A percentile compares a stretch with the other conserved stretches of the same genome.
phyloP scores from a whole-genome alignment of 1,140 invertebrate species.

The Leptoteleia sp. region DNA sequence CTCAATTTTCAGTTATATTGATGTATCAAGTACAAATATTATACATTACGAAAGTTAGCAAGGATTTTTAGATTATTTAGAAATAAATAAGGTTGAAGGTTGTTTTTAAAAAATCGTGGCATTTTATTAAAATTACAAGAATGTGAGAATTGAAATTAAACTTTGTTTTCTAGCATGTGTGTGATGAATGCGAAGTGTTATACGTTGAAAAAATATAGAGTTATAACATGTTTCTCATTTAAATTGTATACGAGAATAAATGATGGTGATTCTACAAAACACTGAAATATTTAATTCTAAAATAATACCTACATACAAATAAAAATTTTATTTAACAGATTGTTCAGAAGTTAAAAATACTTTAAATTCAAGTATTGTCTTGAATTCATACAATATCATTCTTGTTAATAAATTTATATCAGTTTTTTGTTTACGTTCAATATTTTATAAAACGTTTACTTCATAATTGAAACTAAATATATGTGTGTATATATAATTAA shows the following conservation, averaged over 20 bases:
- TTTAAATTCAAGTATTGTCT: too few relatives aligned
- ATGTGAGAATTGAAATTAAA: constrained; percentile 41
- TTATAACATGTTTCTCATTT: constrained; percentile 25
- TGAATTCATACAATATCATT: too few relatives aligned
- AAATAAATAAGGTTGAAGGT: constrained; percentile 27
- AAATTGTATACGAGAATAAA: constrained; percentile 47
- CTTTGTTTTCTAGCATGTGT: constrained; percentile 40
- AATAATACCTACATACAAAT: too few relatives aligned
- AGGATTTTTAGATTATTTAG: constrained; percentile 4
- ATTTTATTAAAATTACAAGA: constrained; percentile 45
- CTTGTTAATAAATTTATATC: too few relatives aligned
- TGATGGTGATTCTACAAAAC: constrained; percentile 25
- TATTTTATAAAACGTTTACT: too few relatives aligned
- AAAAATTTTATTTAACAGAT: too few relatives aligned
- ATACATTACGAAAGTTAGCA: constrained; percentile 13
- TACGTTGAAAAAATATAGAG: constrained; percentile 5
- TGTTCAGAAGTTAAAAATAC: too few relatives aligned
- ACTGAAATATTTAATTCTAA: not conserved
- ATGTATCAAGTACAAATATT: constrained; percentile 39
- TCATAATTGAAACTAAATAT: too few relatives aligned
- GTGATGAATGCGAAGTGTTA: constrained; percentile 41
- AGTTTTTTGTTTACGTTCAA: too few relatives aligned
- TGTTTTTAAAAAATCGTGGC: constrained; percentile 31
- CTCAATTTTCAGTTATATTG: constrained; percentile 7
- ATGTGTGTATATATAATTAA: too few relatives aligned